A percentile compares a stretch with the other conserved stretches of the same genome.
phyloP scores from a whole-genome alignment of 2,888 invertebrate genomes.

The Minunthozetes semirufus region DNA sequence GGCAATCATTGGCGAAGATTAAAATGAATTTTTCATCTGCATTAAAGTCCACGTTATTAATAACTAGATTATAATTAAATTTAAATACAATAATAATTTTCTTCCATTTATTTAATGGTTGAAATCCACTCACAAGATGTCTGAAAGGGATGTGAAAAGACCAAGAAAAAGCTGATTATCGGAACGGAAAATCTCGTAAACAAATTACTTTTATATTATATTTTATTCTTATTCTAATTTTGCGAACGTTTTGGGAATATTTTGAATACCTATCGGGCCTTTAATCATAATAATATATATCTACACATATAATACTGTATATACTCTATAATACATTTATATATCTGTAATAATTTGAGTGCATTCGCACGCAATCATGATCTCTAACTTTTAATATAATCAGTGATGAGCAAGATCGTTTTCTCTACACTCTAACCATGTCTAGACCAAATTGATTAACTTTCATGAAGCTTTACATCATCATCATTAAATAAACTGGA shows the following conservation, averaged over 20 bases:
- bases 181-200: not conserved
- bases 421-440: too few relatives aligned
- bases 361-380: slow-evolving; percentile 27
- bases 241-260: not conserved
- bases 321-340: not conserved
- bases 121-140: too few relatives aligned
- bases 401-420: too few relatives aligned
- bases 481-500: too few relatives aligned
- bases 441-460: too few relatives aligned
- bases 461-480: too few relatives aligned
- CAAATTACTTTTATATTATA: not conserved
- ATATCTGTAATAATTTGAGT: slow-evolving; percentile 16
- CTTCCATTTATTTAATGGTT: too few relatives aligned
- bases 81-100: too few relatives aligned
- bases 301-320: not conserved
- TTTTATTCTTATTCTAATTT: slow-evolving; percentile 1
- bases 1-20: too few relatives aligned
- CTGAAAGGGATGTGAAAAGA: not conserved
- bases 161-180: not conserved
- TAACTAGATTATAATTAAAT: too few relatives aligned
- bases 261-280: not conserved
- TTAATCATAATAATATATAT: not conserved
- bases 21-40: too few relatives aligned
- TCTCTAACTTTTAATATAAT: not conserved
- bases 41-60: too few relatives aligned